These are phyloP conservation scores for Sialia sialis DNA, from an alignment of 2,113 vertebrate genomes.

Conservation along the genomic window DNA sequence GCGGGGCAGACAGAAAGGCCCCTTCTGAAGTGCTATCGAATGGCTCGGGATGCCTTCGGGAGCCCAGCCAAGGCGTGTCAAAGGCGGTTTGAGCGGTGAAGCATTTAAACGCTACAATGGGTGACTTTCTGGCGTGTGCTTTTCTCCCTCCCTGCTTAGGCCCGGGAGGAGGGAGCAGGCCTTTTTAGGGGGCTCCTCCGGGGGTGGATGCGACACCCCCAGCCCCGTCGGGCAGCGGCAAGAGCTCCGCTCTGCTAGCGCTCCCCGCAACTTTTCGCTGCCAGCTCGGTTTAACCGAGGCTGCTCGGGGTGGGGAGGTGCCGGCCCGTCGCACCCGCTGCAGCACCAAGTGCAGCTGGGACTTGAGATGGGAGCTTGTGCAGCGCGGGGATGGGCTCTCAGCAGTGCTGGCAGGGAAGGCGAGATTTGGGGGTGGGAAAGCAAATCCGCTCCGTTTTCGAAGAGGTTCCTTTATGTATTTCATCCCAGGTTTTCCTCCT, in stretches of 20 bases:
- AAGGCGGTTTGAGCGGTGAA: conserved; percentile 16
- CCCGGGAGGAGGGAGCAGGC: neutral
- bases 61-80: conserved; percentile 52
- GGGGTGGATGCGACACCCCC: neutral
- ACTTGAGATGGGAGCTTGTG: neutral
- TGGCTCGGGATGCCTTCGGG: conserved; percentile 31
- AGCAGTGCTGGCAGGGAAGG: neutral
- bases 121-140: conserved; percentile 1
- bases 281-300: neutral
- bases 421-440: neutral
- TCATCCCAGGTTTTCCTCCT: accelerated
- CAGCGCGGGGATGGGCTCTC: neutral
- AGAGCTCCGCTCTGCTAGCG: neutral
- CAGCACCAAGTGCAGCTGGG: neutral
- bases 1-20: neutral
- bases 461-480: neutral
- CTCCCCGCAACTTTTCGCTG: neutral
- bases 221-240: neutral
- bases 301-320: neutral
- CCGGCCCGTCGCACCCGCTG: neutral
- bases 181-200: neutral
- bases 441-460: neutral
- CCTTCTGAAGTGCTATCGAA: neutral
- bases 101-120: conserved; percentile 5
- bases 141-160: neutral